Percentiles rank a stretch among this genome's conserved stretches.
Evolutionary conservation across 2,113 vertebrate species (phyloP).

Genomic region (Cynocephalus volans): DNA sequence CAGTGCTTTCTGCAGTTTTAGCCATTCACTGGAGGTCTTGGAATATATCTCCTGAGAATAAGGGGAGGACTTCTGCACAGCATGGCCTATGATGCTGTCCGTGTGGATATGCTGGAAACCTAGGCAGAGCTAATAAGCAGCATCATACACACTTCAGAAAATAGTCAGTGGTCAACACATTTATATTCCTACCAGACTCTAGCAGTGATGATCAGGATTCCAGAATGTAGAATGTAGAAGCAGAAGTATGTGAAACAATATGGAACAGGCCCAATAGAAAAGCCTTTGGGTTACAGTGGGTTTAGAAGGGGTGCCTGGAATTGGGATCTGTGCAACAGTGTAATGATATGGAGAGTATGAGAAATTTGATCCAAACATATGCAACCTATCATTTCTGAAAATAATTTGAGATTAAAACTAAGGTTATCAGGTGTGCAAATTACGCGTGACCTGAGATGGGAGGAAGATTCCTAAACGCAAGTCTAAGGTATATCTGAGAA

Average conservation of each 20-base stretch:
- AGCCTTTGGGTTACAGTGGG: not conserved
- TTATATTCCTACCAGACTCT: not conserved
- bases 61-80: too few relatives aligned
- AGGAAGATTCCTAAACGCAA: not conserved
- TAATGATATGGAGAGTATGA: not conserved
- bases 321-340: not conserved
- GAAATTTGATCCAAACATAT: not conserved
- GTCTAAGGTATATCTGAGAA: not conserved
- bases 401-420: not conserved
- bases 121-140: not conserved
- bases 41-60: too few relatives aligned
- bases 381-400: not conserved
- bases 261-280: not conserved
- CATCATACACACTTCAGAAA: not conserved
- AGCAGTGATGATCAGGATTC: not conserved
- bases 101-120: not conserved
- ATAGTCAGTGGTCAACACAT: not conserved
- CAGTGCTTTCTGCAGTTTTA: too few relatives aligned
- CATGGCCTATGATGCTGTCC: not conserved
- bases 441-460: not conserved
- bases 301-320: not conserved
- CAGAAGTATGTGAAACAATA: not conserved
- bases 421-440: not conserved
- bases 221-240: constrained; percentile 12
- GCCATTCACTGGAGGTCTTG: too few relatives aligned